Conservation (phyloP, 2,113 vertebrate genomes). For the Pangasianodon hypophthalmus region DNA sequence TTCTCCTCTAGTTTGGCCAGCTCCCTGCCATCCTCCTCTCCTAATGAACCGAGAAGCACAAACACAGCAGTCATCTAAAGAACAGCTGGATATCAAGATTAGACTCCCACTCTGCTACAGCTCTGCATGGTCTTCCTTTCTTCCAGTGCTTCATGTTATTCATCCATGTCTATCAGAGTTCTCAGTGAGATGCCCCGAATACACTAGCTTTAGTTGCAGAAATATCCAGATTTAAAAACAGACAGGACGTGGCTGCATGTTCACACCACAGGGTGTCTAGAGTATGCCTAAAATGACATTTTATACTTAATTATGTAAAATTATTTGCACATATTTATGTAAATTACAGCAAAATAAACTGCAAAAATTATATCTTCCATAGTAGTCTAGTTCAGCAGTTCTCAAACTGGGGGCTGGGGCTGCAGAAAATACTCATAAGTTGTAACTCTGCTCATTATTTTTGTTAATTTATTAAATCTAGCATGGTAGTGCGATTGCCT, state of each 20-base stretch:
- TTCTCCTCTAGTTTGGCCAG: conserved; percentile 92
- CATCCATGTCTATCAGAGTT: conserved; percentile 16
- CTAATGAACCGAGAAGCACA: conserved; percentile 65
- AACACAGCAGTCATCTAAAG: conserved; percentile 31
- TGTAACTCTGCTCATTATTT: no score
- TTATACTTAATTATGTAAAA: neutral
- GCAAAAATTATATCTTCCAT: neutral
- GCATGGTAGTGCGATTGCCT: neutral
- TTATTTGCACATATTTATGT: neutral
- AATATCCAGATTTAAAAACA: neutral
- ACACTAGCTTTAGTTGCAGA: neutral
- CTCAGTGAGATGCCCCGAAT: neutral
- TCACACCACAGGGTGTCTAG: no score
- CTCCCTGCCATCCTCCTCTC: conserved; percentile 87
- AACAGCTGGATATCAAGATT: conserved; percentile 27
- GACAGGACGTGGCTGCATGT: neutral
- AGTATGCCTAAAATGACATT: neutral
- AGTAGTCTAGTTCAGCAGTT: neutral
- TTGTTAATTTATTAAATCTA: neutral
- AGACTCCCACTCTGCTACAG: conserved; percentile 1
- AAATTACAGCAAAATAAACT: neutral
- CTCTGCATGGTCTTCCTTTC: neutral
- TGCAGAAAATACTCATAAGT: neutral
- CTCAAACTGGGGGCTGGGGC: neutral
- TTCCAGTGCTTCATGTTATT: neutral